Percentiles rank a stretch among this genome's conserved stretches.
Evolutionary conservation across 2,888 invertebrate genomes (phyloP).

Genomic region (Amblyjoppa fuscipennis): DNA sequence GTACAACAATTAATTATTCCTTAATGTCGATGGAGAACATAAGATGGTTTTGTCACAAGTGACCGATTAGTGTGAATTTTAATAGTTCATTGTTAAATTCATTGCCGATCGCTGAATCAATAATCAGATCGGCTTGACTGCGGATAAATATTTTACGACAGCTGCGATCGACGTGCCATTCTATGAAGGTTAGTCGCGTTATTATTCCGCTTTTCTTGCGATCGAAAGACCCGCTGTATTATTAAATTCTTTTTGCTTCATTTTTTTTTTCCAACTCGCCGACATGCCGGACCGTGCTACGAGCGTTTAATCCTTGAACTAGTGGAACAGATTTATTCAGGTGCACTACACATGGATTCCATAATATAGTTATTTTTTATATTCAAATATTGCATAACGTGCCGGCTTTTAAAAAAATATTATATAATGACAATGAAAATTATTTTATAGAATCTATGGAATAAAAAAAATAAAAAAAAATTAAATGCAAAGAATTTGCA

Average conservation of each 20-base stretch:
- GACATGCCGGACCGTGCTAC: not conserved
- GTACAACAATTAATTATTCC: slow-evolving; percentile 1
- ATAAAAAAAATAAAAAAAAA: no score
- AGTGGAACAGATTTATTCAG: not conserved
- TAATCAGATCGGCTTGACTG: slow-evolving; percentile 2
- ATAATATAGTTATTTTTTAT: no score
- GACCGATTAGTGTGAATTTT: not conserved
- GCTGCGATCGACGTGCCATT: slow-evolving; percentile 7
- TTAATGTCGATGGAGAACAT: not conserved
- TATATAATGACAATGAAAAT: no score
- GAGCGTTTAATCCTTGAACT: slow-evolving; percentile 15
- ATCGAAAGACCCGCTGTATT: slow-evolving; percentile 40
- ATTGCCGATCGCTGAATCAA: not conserved
- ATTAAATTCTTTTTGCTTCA: slow-evolving; percentile 4
- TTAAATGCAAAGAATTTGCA: no score
- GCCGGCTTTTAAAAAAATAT: no score
- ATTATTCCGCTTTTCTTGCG: slow-evolving; percentile 78
- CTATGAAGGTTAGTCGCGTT: slow-evolving; percentile 80
- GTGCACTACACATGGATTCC: no score
- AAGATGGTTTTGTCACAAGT: not conserved
- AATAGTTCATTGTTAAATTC: not conserved
- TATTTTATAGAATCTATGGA: no score
- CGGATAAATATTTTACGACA: slow-evolving; percentile 10
- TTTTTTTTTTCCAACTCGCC: not conserved
- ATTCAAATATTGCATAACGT: no score